phyloP scores from a whole-genome alignment of 1,140 invertebrate species.

The Drosophila oshimai region DNA sequence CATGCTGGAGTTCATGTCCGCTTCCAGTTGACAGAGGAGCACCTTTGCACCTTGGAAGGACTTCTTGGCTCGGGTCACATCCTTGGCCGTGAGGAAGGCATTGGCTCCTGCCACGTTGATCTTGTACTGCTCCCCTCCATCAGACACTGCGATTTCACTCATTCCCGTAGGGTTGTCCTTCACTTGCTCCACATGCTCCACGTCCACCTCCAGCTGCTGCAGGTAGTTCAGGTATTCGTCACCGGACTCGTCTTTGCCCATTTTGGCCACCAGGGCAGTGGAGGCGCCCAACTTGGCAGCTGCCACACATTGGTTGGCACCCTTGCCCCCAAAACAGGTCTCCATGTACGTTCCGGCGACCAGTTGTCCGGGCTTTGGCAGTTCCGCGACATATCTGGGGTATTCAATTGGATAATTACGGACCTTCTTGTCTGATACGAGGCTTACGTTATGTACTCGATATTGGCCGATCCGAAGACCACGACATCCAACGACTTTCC shows the following conservation, averaged over 20 bases:
- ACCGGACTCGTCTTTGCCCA: conserved; percentile 89
- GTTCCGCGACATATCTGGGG: conserved; percentile 90
- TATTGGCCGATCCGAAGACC: conserved; percentile 91
- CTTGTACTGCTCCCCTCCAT: conserved; percentile 94
- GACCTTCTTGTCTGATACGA: not conserved
- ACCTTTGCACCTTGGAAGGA: conserved; percentile 41
- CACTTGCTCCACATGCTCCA: conserved; percentile 83
- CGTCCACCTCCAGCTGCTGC: conserved; percentile 86
- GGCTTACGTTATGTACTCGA: conserved; percentile 91
- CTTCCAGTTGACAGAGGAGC: conserved; percentile 94
- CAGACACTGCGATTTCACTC: conserved; percentile 90
- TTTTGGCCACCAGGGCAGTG: conserved; percentile 91
- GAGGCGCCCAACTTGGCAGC: conserved; percentile 92
- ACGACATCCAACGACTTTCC: conserved; percentile 83
- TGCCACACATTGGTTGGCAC: conserved; percentile 97
- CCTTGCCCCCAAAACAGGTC: conserved; percentile 96
- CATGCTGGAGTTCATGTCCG: conserved; percentile 88
- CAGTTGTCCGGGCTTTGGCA: conserved; percentile 95
- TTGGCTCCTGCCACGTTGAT: conserved; percentile 96
- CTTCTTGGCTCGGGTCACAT: conserved; percentile 83
- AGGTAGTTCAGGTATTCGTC: conserved; percentile 88
- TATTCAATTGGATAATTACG: not conserved
- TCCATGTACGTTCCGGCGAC: conserved; percentile 91
- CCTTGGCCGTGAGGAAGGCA: conserved; percentile 85
- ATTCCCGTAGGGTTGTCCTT: conserved; percentile 86